Conservation (phyloP, 2,113 vertebrate species). For the Variabilichromis moorii region DNA sequence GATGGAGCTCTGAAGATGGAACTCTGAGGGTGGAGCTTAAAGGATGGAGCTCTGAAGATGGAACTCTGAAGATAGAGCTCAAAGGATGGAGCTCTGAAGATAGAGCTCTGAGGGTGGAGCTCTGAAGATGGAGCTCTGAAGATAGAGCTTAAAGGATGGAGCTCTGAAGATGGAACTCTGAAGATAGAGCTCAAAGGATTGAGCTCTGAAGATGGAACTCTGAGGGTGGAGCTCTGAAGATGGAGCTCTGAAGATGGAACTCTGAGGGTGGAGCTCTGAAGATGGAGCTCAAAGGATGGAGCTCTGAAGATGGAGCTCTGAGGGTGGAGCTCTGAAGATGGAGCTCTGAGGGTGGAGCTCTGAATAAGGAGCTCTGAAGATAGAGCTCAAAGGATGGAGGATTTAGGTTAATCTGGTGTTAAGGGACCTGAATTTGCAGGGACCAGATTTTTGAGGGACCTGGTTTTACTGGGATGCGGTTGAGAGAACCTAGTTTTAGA, state of each 20-base stretch:
- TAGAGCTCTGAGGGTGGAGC: fast-evolving
- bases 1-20: fast-evolving
- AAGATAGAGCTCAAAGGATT: fast-evolving
- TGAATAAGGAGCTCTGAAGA: fast-evolving
- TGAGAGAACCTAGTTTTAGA: neutral
- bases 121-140: fast-evolving
- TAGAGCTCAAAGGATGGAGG: neutral
- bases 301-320: too few relatives aligned
- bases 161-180: fast-evolving
- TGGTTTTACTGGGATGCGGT: neutral
- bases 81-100: fast-evolving
- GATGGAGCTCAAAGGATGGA: fast-evolving
- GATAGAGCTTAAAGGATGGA: fast-evolving
- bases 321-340: fast-evolving
- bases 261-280: fast-evolving
- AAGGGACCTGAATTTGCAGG: neutral
- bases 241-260: fast-evolving
- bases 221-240: fast-evolving
- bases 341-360: fast-evolving
- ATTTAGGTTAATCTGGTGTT: neutral
- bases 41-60: fast-evolving
- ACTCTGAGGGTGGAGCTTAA: fast-evolving
- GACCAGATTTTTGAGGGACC: neutral
- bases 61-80: fast-evolving
- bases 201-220: fast-evolving